Base-by-base conservation (phyloP, 2,797 vertebrate species). In the Halcyon smyrnensis region DNA sequence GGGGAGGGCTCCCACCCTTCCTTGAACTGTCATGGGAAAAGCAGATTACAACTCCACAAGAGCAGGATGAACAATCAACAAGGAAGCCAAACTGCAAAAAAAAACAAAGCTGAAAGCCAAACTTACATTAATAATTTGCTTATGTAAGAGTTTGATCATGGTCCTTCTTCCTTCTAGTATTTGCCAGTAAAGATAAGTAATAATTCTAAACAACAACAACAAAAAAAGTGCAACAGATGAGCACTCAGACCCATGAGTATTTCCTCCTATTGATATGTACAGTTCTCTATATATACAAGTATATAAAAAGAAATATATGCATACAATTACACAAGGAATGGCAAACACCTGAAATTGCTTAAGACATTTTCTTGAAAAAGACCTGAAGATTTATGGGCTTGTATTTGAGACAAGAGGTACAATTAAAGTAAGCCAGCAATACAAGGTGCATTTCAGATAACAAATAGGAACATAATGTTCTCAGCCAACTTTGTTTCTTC, bases 41-140 rank as follows among this genome's bases (percentile, higher is more conserved):
- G 41, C 70, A 88, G 46, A 39, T 67, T 67, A 48, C 54, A 90
- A 46, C 28, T 62, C 56, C 53, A 87, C 64, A 75, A 77, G 9
- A 79, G 19, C 74, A 68, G 57, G 46, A 63, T 79, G 63, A 93
- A 17, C 34, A 84, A 82, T 24, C 48, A 39, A 65, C 41, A 81
- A 6, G 79, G 67, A 92, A 86, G 73, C 11, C 75, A 81, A 68
- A 50, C 48, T 28, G 51, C 5, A n/a, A 21, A 39, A 81, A 43
- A 69, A 93, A 5, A 45, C 7, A 37, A 30, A 84, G n/a, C 28
- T 68, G 69, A 57, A 92, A 94, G 60, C 36, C 25, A 82, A 81
- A 98, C 98, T 98, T 98, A 99, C 99, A 41, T 99, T 99, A 18
- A 97, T 59, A 70, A 99, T 99, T 96, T 99, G 99, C 71, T 98